Percentiles rank a stretch among this genome's conserved stretches.
Conservation (phyloP, 2,113 vertebrate genomes). For the Pachypanchax playfairii region DNA sequence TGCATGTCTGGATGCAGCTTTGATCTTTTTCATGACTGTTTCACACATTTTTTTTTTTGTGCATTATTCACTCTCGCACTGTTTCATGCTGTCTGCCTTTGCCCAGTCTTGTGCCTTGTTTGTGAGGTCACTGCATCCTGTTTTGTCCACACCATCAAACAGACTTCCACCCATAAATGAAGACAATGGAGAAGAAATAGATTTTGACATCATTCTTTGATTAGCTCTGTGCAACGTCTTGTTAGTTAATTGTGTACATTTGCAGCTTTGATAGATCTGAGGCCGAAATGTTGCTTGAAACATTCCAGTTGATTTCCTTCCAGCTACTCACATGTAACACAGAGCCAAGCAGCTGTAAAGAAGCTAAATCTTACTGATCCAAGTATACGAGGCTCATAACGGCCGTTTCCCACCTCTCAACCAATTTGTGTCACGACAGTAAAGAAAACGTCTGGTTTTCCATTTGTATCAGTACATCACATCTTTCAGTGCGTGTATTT, state of each 20-base stretch:
- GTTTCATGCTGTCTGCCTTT: conserved; percentile 15
- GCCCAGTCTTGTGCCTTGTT: conserved; percentile 42
- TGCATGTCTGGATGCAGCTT: conserved; percentile 39
- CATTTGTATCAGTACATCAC: no score
- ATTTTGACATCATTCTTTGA: conserved; percentile 68
- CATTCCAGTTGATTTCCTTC: conserved; percentile 32
- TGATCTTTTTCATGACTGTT: conserved; percentile 48
- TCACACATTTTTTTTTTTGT: conserved; percentile 16
- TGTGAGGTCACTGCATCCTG: conserved; percentile 72
- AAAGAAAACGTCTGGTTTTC: neutral
- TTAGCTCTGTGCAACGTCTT: conserved; percentile 30
- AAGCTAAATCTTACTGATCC: neutral
- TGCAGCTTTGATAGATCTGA: conserved; percentile 25
- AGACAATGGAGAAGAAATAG: conserved; percentile 74
- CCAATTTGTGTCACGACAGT: neutral
- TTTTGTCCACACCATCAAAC: conserved; percentile 72
- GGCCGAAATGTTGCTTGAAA: conserved; percentile 18
- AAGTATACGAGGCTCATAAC: neutral
- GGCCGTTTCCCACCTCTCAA: neutral
- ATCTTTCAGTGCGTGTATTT: neutral
- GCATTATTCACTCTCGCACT: neutral
- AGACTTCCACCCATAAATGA: conserved; percentile 43
- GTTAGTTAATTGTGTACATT: conserved; percentile 35
- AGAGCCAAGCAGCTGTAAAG: conserved; percentile 19
- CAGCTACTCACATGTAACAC: conserved; percentile 1